A percentile compares a stretch with the other conserved stretches of the same genome.
These are phyloP conservation scores for Tribolium madens DNA, from an alignment of 1,140 invertebrate genomes.

Conservation along the genomic window DNA sequence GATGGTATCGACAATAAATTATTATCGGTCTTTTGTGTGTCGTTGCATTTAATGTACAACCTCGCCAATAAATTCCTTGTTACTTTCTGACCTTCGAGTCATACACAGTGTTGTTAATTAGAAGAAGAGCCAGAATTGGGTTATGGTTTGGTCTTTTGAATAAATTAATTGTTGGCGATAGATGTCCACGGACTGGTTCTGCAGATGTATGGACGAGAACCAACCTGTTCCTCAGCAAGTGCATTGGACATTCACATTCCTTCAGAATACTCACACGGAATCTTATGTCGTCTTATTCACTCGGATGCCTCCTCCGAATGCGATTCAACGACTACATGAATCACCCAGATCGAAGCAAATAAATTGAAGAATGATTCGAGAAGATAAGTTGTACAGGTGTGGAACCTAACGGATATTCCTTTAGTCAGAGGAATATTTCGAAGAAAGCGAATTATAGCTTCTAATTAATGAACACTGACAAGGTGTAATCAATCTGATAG, in stretches of 20 bases:
- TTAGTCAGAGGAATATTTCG: neutral
- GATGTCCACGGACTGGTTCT: constrained; percentile 39
- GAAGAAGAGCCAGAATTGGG: constrained; percentile 6
- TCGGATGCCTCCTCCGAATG: constrained; percentile 10
- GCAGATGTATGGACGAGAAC: constrained; percentile 41
- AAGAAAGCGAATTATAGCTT: neutral
- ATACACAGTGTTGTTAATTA: neutral
- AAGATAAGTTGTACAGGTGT: constrained; percentile 5
- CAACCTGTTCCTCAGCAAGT: constrained; percentile 42
- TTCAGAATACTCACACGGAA: constrained; percentile 34
- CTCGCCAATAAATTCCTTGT: constrained; percentile 4
- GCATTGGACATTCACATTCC: constrained; percentile 42
- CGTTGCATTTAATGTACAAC: constrained; percentile 16
- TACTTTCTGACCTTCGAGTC: constrained; percentile 4
- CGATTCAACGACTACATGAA: constrained; percentile 8
- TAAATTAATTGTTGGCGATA: constrained; percentile 26
- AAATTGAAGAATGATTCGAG: constrained; percentile 31
- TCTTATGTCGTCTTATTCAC: constrained; percentile 34
- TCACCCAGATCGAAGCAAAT: constrained; percentile 21
- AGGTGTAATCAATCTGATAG: neutral
- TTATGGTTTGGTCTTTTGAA: constrained; percentile 32
- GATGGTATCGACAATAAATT: constrained; percentile 15
- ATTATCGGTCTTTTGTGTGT: constrained; percentile 28
- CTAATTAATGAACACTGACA: constrained; percentile 5
- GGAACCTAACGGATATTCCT: constrained; percentile 27